Evolutionary conservation across 2,113 vertebrate species (phyloP).

Genomic region (Serinus canaria): DNA sequence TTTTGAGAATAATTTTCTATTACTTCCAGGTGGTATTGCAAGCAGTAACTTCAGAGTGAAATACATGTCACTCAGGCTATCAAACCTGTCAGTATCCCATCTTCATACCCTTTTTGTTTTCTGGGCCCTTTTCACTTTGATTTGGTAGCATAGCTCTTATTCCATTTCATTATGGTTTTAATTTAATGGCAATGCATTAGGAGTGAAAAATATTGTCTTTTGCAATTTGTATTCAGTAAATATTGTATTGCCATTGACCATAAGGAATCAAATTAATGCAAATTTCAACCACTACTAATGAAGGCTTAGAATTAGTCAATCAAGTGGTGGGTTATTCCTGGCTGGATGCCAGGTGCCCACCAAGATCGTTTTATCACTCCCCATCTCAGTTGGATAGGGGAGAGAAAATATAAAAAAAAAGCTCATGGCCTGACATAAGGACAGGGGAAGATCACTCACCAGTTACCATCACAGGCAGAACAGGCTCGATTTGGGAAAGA

Average conservation of each 20-base stretch:
- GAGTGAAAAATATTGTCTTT: neutral
- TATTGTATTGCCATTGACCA: neutral
- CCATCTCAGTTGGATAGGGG: neutral
- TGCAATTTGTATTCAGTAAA: neutral
- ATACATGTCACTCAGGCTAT: neutral
- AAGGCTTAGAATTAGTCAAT: neutral
- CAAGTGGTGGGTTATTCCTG: neutral
- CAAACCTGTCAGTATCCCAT: neutral
- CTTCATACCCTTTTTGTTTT: neutral
- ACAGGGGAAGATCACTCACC: neutral
- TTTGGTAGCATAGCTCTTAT: neutral
- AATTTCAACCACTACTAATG: neutral
- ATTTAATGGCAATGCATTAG: neutral
- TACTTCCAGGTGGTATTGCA: neutral
- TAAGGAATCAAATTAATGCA: neutral
- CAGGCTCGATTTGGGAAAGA: neutral
- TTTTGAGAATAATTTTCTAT: neutral
- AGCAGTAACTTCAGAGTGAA: neutral
- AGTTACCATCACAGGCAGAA: neutral
- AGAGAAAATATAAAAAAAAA: neutral
- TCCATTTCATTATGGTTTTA: neutral
- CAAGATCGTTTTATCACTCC: fast-evolving
- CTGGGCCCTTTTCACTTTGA: neutral
- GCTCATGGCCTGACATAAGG: neutral
- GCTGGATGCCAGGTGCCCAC: neutral